Percentiles rank a stretch among this genome's conserved stretches.
Evolutionary conservation across 2,888 invertebrate species (phyloP).

Genomic region (Rhamnusium bicolor): DNA sequence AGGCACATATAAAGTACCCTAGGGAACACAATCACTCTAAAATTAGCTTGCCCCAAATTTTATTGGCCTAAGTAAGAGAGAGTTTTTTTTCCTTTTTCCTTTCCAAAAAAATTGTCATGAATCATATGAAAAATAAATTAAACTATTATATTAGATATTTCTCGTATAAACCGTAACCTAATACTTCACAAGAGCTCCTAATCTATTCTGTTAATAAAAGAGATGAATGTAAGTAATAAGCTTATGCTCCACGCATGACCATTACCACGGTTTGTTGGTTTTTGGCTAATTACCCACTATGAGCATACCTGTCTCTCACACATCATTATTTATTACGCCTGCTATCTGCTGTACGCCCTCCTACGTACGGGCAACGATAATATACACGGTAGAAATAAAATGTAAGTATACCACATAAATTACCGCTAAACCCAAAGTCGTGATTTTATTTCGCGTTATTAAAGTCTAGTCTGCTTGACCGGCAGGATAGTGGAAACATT

Average conservation of each 20-base stretch:
- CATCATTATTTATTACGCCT: constrained; percentile 56
- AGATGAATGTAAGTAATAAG: too few species aligned
- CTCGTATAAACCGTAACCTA: not conserved
- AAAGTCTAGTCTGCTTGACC: constrained; percentile 40
- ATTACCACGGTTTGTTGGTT: constrained; percentile 56
- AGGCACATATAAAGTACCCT: too few species aligned
- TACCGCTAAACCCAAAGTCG: constrained; percentile 46
- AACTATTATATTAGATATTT: too few species aligned
- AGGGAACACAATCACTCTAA: too few species aligned
- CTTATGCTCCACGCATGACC: constrained; percentile 39
- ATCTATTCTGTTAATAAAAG: too few species aligned
- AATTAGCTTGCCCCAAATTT: too few species aligned
- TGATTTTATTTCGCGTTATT: constrained; percentile 50
- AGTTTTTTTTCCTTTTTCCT: too few species aligned
- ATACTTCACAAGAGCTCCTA: not conserved
- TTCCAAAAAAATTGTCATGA: too few species aligned
- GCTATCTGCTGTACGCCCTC: constrained; percentile 45
- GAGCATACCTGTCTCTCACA: constrained; percentile 53
- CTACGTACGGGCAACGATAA: constrained; percentile 32
- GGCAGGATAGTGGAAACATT: constrained; percentile 44
- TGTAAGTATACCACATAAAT: constrained; percentile 40
- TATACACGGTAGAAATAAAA: constrained; percentile 45
- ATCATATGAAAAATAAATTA: too few species aligned
- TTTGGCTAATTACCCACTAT: constrained; percentile 55
- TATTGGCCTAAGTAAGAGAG: too few species aligned